Evolutionary conservation across 2,888 invertebrate genomes (phyloP).

Genomic region (Therioaphis trifolii): DNA sequence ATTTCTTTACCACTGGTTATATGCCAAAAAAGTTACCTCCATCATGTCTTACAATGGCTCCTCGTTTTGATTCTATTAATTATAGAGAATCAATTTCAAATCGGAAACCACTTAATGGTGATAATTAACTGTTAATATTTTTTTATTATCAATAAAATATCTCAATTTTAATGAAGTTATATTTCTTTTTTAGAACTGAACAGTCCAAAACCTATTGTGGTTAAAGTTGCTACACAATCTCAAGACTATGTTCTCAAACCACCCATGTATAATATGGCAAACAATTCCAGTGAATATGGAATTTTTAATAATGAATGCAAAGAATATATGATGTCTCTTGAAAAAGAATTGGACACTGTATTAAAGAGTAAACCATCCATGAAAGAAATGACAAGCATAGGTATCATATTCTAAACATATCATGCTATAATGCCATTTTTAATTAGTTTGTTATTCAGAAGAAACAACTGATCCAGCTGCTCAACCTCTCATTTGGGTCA

Average conservation of each 20-base stretch:
- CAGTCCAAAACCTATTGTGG: constrained; percentile 1
- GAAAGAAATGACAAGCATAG: constrained; percentile 16
- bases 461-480: constrained; percentile 83
- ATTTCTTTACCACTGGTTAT: constrained; percentile 80
- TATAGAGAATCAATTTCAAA: constrained; percentile 67
- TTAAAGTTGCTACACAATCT: not conserved
- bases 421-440: not conserved
- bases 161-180: not conserved
- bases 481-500: constrained; percentile 96
- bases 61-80: constrained; percentile 79
- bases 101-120: constrained; percentile 72
- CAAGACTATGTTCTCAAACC: not conserved
- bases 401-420: not conserved
- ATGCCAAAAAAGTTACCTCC: constrained; percentile 88
- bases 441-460: constrained; percentile 64
- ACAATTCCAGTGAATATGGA: not conserved
- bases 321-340: constrained; percentile 68
- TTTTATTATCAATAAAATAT: too few species aligned
- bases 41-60: constrained; percentile 84
- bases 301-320: constrained; percentile 67
- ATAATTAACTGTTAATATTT: not conserved
- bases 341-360: constrained; percentile 68
- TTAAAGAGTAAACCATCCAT: constrained; percentile 62
- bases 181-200: constrained; percentile 33
- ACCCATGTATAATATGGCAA: not conserved